Base-by-base conservation (phyloP, 2,113 vertebrate species). In the Chinchilla lanigera region DNA sequence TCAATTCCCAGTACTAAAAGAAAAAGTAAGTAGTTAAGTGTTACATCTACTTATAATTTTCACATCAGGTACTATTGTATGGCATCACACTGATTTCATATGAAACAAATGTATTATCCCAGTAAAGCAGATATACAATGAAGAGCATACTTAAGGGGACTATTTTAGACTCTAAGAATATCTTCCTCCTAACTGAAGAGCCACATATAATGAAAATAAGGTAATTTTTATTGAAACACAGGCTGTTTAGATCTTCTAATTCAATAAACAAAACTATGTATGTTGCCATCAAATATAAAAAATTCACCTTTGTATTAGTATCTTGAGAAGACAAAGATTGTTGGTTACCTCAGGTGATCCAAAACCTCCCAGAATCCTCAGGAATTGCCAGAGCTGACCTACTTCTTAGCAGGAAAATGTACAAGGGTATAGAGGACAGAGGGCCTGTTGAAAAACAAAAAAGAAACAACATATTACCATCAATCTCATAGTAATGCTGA, bases 361-460 rank as follows among this genome's bases (percentile, higher is more conserved):
- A 94, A 97, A 90, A 85, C 0, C 41, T 95, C 87, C 65, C 80
- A 54, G 75, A 44, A 96, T 77, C 22, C 52, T 88, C 63, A 95
- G 24, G 35, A 95, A 58, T 54, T 30, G 97, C 94, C 84, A 95
- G 47, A 63, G 44, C n/a, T 63, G 8, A n/a, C 41, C 4, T 54
- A 67, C 3, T 86, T 63, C 52, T 86, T 73, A n/a, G 80, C 24
- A 95, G 38, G 97, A 98, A 97, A 97, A 78, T 60, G 60, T 92
- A 97, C 92, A 96, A 54, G 50, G 94, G 84, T 71, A 97, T 78
- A 88, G 63, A 86, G 33, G 85, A 96, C 73, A 97, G 38, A 89
- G 26, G 80, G 78, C 91, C 69, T 96, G 30, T n/a, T 94, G n/a
- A 28, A 60, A 87, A 24, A 41, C 9, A n/a, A 89, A n/a, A 71